Evolutionary conservation across 1,140 invertebrate genomes (phyloP).

Genomic region (Lepidurus arcticus): DNA sequence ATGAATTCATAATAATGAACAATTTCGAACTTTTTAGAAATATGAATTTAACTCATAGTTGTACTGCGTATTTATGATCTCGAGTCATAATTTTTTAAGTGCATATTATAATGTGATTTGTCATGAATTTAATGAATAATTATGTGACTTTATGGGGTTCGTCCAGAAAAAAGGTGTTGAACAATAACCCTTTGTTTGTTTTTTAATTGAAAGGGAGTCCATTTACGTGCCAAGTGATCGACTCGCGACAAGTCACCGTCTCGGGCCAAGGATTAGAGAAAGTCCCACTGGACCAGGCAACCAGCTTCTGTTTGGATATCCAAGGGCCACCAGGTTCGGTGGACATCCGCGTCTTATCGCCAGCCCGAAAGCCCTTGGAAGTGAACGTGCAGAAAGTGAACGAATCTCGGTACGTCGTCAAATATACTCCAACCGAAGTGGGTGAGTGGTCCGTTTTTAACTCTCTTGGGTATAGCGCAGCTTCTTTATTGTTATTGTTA

Average conservation of each 20-base stretch:
- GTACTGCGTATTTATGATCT: no score
- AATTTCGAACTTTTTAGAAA: no score
- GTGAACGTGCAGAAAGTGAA: constrained; percentile 38
- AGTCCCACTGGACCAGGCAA: constrained; percentile 77
- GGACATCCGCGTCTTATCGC: constrained; percentile 69
- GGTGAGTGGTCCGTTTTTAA: constrained; percentile 50
- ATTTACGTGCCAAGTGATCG: constrained; percentile 63
- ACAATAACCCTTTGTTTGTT: background rate
- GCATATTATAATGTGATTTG: no score
- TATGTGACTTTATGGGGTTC: background rate
- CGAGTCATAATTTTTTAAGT: no score
- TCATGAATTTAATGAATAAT: no score
- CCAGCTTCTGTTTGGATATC: constrained; percentile 76
- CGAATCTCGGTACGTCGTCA: constrained; percentile 54
- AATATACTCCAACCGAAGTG: constrained; percentile 81
- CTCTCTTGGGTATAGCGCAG: constrained; percentile 21
- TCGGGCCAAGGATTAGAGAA: constrained; percentile 80
- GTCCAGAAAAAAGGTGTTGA: background rate
- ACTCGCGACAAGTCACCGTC: constrained; percentile 67
- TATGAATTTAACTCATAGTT: no score
- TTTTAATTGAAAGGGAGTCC: constrained; percentile 51
- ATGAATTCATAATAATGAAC: no score
- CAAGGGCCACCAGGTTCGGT: constrained; percentile 61
- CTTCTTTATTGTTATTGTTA: constrained; percentile 36
- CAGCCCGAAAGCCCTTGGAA: constrained; percentile 47